These are phyloP conservation scores for Merluccius polli DNA, from an alignment of 2,797 vertebrate genomes.

Conservation along the genomic window DNA sequence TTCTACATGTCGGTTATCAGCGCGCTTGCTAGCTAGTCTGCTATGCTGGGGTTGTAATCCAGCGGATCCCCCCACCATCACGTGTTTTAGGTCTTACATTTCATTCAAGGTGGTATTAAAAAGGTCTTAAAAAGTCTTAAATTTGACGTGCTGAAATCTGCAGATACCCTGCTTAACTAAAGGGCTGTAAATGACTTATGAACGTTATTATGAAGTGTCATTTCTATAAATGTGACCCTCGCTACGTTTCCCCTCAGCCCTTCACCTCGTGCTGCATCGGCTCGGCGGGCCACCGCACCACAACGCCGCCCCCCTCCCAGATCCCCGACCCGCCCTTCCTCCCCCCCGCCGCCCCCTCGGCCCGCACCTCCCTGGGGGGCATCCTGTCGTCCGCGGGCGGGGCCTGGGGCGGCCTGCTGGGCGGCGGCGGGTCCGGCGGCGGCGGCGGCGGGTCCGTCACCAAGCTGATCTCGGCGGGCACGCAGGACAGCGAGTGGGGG, in stretches of 20 bases:
- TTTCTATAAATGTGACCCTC: no score
- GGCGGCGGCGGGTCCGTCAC: constrained; percentile 86
- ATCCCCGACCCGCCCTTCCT: constrained; percentile 93
- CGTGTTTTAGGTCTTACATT: no score
- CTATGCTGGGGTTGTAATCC: no score
- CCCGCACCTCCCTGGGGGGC: constrained; percentile 84
- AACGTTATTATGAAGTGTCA: no score
- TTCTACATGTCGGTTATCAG: no score
- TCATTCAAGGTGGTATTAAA: no score
- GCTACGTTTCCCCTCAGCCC: constrained; percentile 79
- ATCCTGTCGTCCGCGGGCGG: constrained; percentile 76
- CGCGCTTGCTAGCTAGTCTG: no score
- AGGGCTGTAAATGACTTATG: no score
- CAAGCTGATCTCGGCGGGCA: constrained; percentile 94
- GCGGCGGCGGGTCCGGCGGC: constrained; percentile 77
- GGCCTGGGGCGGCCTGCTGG: constrained; percentile 79
- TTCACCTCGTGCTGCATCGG: constrained; percentile 96
- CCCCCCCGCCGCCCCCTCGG: constrained; percentile 68
- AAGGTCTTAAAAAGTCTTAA: no score
- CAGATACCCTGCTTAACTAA: no score
- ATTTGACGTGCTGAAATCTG: no score
- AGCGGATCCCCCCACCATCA: no score
- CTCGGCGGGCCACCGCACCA: constrained; percentile 95
- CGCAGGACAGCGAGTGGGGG: constrained; percentile 98
- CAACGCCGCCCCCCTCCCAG: constrained; percentile 93